Evolutionary conservation across 2,888 invertebrate genomes (phyloP), one percentile per base, ranked within the genome.

Genomic region (Dioctria linearis): DNA sequence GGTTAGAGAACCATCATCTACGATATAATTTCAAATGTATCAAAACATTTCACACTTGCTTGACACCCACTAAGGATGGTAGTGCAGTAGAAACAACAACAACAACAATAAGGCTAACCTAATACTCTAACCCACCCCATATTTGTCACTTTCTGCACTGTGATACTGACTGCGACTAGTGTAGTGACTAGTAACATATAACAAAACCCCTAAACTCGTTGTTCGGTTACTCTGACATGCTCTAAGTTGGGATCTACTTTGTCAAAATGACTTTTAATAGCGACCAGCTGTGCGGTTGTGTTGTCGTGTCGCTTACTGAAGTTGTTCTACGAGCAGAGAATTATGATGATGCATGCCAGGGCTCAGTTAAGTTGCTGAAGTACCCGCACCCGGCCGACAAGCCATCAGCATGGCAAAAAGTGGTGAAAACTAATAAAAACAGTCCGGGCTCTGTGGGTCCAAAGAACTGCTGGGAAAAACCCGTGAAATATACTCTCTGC

Each of bases 191-290:
- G 25, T 25, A 25, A 25, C 25, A 25, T 25, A 25, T 25, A 25
- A 25, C 25, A 25, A 25, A 25, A 25, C 25, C 76, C 76, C 75
- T 49, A 46, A 40, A 69, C 59, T 37, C 54, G 42, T 71, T 63
- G 25, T 25, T 25, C 25, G 25, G 25, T 25, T 25, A 25, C 25
- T 25, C 25, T 73, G 79, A 80, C 79, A 79, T 82, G 59, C 79
- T 66, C 61, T 46, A 73, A 73, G 73, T 73, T 73, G 73, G 73
- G 57, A 80, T 61, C 71, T 80, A 82, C 80, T 82, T 82, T 80
- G 80, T 79, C 80, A 80, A 82, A 82, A 79, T 78, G 80, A 79
- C 79, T 82, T 82, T 82, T 82, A 82, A 82, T 80, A 76, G 82
- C 80, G 49, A 79, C 79, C 82, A 79, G 66, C 80, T 82, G 82